Conservation (phyloP, 2,888 invertebrate genomes). For the Euproctis similis region DNA sequence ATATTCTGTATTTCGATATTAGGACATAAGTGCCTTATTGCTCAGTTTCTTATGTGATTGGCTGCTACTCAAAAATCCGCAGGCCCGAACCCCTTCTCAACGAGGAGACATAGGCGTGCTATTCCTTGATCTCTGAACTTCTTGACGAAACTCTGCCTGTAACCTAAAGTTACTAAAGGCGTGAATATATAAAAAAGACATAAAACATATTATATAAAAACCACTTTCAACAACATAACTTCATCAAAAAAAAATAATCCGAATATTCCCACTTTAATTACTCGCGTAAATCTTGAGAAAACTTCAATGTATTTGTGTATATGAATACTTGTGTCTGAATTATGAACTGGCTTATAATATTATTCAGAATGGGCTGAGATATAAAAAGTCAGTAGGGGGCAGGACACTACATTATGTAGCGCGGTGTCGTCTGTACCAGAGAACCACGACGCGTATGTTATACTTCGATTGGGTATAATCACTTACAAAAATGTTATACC, state of each 20-base stretch:
- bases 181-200: too few species aligned
- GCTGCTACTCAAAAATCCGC: too few species aligned
- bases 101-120: too few species aligned
- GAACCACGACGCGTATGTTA: conserved; percentile 41
- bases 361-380: conserved; percentile 59
- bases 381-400: conserved; percentile 71
- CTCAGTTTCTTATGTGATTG: too few species aligned
- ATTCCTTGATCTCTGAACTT: too few species aligned
- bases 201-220: too few species aligned
- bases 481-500: conserved; percentile 10
- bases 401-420: conserved; percentile 48
- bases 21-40: too few species aligned
- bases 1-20: too few species aligned
- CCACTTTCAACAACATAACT: neutral
- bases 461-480: conserved; percentile 18
- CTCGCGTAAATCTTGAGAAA: conserved; percentile 27
- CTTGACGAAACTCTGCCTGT: too few species aligned
- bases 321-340: conserved; percentile 48
- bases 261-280: conserved; percentile 17
- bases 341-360: conserved; percentile 64
- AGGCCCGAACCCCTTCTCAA: too few species aligned
- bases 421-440: conserved; percentile 31
- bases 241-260: conserved; percentile 1
- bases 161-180: too few species aligned
- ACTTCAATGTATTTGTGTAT: conserved; percentile 34